These are phyloP conservation scores for Platichthys stellatus DNA, from an alignment of 2,113 vertebrate genomes.

Conservation along the genomic window DNA sequence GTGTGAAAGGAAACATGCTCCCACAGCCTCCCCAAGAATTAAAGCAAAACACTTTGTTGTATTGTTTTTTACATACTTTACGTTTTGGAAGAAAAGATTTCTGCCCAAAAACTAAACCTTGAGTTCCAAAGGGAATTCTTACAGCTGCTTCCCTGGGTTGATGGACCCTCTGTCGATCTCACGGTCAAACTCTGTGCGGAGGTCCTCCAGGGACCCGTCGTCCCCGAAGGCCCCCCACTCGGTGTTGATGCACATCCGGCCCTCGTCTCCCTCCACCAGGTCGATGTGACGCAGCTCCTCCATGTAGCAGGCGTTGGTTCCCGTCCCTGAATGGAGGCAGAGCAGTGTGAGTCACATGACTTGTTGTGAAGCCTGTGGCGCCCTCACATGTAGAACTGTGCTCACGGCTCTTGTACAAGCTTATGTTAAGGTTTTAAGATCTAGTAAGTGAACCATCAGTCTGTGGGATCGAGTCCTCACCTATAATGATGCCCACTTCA, in stretches of 20 bases:
- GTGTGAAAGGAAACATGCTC: no score
- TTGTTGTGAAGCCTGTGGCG: slow-evolving; percentile 18
- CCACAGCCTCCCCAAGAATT: no score
- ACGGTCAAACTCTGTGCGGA: slow-evolving; percentile 91
- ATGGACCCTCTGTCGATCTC: slow-evolving; percentile 92
- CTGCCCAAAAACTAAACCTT: not conserved
- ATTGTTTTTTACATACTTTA: no score
- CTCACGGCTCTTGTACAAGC: not conserved
- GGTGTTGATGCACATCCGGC: slow-evolving; percentile 97
- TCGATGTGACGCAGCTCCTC: slow-evolving; percentile 96
- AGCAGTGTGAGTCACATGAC: slow-evolving; percentile 3
- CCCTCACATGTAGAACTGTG: slow-evolving; percentile 42
- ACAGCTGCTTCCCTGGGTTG: slow-evolving; percentile 94
- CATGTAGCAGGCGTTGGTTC: slow-evolving; percentile 98
- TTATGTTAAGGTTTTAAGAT: no score
- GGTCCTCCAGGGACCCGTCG: slow-evolving; percentile 88
- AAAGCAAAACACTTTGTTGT: not conserved
- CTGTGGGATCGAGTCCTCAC: slow-evolving; percentile 73
- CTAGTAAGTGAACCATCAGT: no score
- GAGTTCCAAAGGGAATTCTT: slow-evolving; percentile 53
- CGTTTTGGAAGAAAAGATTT: no score
- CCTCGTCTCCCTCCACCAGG: slow-evolving; percentile 96
- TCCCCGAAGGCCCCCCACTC: slow-evolving; percentile 95
- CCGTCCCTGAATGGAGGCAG: slow-evolving; percentile 85
- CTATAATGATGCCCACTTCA: slow-evolving; percentile 97